Percentiles rank a stretch among this genome's conserved stretches.
Conservation (phyloP, 2,113 vertebrate genomes). For the Callithrix jacchus region DNA sequence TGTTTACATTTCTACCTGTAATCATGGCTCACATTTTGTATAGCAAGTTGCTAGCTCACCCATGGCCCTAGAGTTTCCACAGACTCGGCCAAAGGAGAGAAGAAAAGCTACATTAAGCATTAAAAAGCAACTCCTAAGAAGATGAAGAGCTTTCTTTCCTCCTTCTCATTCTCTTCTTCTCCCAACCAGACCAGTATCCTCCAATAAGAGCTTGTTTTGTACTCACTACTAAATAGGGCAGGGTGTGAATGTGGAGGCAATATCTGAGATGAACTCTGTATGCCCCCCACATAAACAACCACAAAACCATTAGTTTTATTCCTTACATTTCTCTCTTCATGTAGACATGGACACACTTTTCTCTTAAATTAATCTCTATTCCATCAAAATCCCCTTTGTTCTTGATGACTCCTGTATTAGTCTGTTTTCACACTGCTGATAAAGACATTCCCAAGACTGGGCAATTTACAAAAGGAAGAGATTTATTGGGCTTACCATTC, state of each 20-base stretch:
- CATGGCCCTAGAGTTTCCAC: not conserved
- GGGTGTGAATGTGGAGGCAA: rapidly evolving
- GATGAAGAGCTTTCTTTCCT: not conserved
- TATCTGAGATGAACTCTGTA: too few relatives aligned
- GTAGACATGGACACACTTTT: not conserved
- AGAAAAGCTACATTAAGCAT: not conserved
- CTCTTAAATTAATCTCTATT: not conserved
- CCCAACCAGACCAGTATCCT: not conserved
- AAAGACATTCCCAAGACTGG: too few relatives aligned
- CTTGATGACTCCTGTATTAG: not conserved
- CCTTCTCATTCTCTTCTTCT: not conserved
- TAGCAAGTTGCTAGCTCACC: not conserved
- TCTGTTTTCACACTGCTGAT: too few relatives aligned
- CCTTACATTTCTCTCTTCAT: not conserved
- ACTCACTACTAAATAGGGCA: too few relatives aligned
- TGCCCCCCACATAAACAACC: not conserved
- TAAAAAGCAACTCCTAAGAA: not conserved
- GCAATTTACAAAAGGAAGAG: too few relatives aligned
- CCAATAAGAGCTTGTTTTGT: not conserved
- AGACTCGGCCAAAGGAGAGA: not conserved
- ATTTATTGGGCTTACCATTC: too few relatives aligned
- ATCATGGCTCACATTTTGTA: not conserved
- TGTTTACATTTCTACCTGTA: not conserved
- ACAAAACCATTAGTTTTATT: not conserved
- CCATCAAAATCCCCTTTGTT: not conserved